Evolutionary conservation across 1,140 invertebrate genomes (phyloP), one percentile per base, ranked within the genome.

Genomic region (Hermetia illucens): DNA sequence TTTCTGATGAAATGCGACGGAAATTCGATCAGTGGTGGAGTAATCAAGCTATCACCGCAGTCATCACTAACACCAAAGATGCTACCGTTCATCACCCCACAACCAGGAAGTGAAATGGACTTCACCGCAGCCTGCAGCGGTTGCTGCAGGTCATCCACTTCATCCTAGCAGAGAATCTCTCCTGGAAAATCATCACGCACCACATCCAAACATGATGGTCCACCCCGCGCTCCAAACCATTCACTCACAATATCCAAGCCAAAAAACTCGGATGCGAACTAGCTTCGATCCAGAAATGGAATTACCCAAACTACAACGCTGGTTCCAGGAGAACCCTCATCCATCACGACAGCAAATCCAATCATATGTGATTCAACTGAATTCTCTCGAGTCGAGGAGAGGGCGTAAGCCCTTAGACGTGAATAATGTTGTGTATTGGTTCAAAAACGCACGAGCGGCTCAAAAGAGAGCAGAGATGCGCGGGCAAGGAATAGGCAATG

Each of bases 381-480:
- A 97, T 57, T 77, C 78, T 25, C 61, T 95, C 32, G 89, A 95
- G 49, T 94, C 90, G 22, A 70, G 93, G 12, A 71, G 86, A 42
- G 91, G 91, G 6, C 68, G 88, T 27, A 94, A 95, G 53, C 90
- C 89, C 0, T 66, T 97, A 17, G 92, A 98, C 62, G 79, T 95
- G 1, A 94, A 94, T 53, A 98, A 98, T 58, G 90, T 98, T 9
- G 91, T 96, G 16, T 96, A 96, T 60, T 97, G 93, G 93, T 97
- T 98, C 59, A 98, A 97, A 63, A 97, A 98, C 58, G 91, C 93
- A 0, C 70, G 93, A 37, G 93, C 93, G 8, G 92, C 93, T 2
- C 85, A 91, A 58, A 92, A 95, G 54, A 68, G 91, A 27, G 82
- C 83, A 1, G 83, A 87, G 62, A 72, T 79, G 38, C 68, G 83